phyloP scores from a whole-genome alignment of 2,797 vertebrate genomes.

The Chelidonichthys spinosus region DNA sequence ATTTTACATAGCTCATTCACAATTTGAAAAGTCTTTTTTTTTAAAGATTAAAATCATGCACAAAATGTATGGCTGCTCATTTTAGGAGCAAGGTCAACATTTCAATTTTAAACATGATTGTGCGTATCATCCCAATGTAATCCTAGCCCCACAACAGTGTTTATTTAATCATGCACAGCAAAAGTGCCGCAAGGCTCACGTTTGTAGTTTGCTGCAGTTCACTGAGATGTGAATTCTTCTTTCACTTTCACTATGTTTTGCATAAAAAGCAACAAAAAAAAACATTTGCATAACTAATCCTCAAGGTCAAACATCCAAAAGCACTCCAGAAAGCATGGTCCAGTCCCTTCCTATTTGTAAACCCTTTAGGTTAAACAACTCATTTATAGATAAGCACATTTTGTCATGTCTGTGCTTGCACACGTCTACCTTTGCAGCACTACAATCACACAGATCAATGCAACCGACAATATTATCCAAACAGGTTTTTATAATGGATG shows the following conservation, averaged over 20 bases:
- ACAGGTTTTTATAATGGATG: background rate
- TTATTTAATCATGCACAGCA: background rate
- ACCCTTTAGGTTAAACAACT: background rate
- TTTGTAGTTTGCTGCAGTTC: conserved; percentile 18
- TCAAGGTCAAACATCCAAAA: background rate
- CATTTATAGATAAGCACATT: background rate
- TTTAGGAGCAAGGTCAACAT: background rate
- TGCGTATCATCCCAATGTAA: background rate
- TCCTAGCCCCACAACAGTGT: background rate
- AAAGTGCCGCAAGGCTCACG: background rate
- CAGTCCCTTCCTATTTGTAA: background rate
- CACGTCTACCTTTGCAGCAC: conserved; percentile 7
- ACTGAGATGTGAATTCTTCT: background rate
- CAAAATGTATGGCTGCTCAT: background rate
- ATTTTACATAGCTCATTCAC: conserved; percentile 3
- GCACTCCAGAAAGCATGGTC: background rate
- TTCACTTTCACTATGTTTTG: conserved; percentile 20
- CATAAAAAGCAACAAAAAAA: background rate
- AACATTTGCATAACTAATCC: background rate
- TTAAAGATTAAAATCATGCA: background rate
- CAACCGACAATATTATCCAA: background rate
- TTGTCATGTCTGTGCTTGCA: conserved; percentile 6
- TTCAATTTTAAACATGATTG: background rate
- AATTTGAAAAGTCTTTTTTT: background rate
- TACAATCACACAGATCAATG: conserved; percentile 9